These are phyloP conservation scores for Lasioglossum marginatum DNA, from an alignment of 2,888 invertebrate species.

Conservation along the genomic window DNA sequence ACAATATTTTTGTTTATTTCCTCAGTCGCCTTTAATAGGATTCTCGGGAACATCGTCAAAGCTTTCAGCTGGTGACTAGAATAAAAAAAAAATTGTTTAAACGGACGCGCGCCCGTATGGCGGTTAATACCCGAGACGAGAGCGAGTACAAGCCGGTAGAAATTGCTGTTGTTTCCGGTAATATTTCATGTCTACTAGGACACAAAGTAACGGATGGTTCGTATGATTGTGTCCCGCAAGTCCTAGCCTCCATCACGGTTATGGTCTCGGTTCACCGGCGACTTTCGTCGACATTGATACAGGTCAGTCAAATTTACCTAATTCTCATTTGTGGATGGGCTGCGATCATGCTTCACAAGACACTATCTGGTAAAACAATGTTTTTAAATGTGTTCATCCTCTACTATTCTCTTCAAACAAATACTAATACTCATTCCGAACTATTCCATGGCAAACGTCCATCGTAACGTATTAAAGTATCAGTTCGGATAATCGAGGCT, in stretches of 20 bases:
- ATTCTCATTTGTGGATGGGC: background rate
- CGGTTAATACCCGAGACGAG: conserved; percentile 19
- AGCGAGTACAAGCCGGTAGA: background rate
- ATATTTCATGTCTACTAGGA: conserved; percentile 38
- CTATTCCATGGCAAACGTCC: too few relatives aligned
- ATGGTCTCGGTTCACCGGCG: background rate
- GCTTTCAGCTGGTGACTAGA: background rate
- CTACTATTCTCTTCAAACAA: too few relatives aligned
- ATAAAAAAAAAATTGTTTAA: background rate
- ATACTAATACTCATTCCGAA: too few relatives aligned
- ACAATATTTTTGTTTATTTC: background rate
- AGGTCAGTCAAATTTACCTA: background rate
- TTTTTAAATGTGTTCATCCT: too few relatives aligned
- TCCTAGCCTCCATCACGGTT: background rate
- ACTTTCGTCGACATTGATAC: background rate
- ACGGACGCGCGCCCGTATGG: background rate
- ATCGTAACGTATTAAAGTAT: too few relatives aligned
- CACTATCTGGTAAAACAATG: background rate
- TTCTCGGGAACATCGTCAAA: background rate
- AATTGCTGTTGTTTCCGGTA: conserved; percentile 15
- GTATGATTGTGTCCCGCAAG: conserved; percentile 17
- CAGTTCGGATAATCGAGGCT: too few relatives aligned
- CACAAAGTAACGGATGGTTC: conserved; percentile 32
- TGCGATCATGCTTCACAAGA: background rate
- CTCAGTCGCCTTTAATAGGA: background rate